Base-by-base conservation (phyloP, 1,140 invertebrate species). In the Lysiphlebus fabarum region DNA sequence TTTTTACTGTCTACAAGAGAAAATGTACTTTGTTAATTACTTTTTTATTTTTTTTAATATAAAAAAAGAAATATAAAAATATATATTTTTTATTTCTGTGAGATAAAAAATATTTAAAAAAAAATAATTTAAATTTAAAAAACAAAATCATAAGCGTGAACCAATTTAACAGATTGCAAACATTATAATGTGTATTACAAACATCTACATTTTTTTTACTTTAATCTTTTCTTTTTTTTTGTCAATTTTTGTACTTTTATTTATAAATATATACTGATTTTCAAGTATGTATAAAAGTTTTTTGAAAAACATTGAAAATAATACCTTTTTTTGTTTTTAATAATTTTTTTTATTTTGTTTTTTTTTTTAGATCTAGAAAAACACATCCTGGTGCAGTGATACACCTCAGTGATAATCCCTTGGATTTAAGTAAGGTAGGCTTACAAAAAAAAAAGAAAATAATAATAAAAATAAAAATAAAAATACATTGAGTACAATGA, bases 341-440 rank as follows among this genome's bases (percentile, higher is more conserved):
- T 41, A 17, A 7, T 34, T 40, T 57, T 57, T 57, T 58, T 58
- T 41, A n/a, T 11, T 10, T 58, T 10, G 17, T 55, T 50, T n/a
- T 69, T n/a, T n/a, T n/a, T 76, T 89, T 86, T 82, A 98, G 95
- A 70, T 92, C 89, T 72, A 85, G 93, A 74, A 93, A 92, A 82
- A 96, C 91, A 64, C 95, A 97, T 84, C 96, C 96, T 56, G 96
- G 96, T 60, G 82, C 91, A 62, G 90, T 98, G 64, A 89, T 98
- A 67, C 93, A 96, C 81, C 86, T 98, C 70, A 93, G 91, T 82
- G 96, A 98, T 83, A 95, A 95, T 83, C 95, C 95, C 65, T 82
- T 92, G 72, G 95, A 98, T 82, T 85, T 92, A 66, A 95, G 90
- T 82, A 97, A 96, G 86, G 93, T 96, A 83, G 34, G 14, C 11